Evolutionary conservation across 2,888 invertebrate genomes (phyloP), one percentile per base, ranked within the genome.

Genomic region (Amblyjoppa proteus): DNA sequence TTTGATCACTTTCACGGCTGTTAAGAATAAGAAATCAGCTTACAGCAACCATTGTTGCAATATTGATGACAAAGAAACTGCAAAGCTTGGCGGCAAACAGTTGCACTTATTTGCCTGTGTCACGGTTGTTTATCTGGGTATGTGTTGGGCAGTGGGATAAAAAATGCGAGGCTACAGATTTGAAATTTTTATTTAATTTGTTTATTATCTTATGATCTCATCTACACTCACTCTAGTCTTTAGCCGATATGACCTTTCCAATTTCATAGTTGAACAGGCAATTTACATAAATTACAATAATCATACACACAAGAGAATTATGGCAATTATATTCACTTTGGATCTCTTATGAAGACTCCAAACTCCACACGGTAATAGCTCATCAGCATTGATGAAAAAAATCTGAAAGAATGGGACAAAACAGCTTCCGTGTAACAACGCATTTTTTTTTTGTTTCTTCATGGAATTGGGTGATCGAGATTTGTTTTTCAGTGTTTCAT

Each of bases 321-420:
- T 11, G 11, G 41, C 41, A 11, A 34, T 34, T 6, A 34, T 34
- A 6, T 34, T 28, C 13, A n/a, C 31, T 13, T 49, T 45, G 6
- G 2, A 20, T 25, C 31, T 51, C 28, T 73, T 41, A 16, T 66
- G 66, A 51, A 64, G 64, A 38, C 61, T 61, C 31, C 31, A 34
- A 53, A 61, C 51, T 70, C 70, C 61, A 64, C 61, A 64, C 70
- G 31, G 49, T 70, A 61, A 51, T 78, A 61, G n/a, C 66, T 66
- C 66, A 38, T 56, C 68, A 66, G 53, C 76, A 3, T 38, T 53
- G 49, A 76, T 38, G 51, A 66, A 77, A 68, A 49, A 7, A 28
- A 49, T 31, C 61, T 45, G 61, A 34, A 56, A 58, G 56, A 56
- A 64, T 34, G 16, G 34, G 61, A 64, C 64, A 41, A 16, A 49